These are phyloP conservation scores for Musca domestica DNA, from an alignment of 1,140 invertebrate genomes.

Conservation along the genomic window DNA sequence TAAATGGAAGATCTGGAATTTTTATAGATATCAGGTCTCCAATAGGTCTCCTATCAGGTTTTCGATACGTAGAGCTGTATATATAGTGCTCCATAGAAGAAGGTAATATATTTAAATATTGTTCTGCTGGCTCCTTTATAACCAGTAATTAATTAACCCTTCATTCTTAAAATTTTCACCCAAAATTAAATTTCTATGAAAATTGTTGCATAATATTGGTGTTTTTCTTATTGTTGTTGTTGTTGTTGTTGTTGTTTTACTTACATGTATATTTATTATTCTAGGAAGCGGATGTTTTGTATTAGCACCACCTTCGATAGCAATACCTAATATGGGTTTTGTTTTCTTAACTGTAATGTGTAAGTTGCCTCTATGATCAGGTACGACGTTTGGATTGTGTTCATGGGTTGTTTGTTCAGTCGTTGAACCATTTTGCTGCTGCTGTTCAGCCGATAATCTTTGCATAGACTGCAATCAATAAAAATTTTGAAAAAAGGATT, in stretches of 20 bases:
- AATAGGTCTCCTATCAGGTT: too few species aligned
- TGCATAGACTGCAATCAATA: conserved; percentile 64
- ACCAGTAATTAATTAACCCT: too few species aligned
- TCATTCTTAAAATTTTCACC: too few species aligned
- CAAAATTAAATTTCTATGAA: too few species aligned
- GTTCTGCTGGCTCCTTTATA: too few species aligned
- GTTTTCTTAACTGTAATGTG: conserved; percentile 86
- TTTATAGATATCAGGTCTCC: too few species aligned
- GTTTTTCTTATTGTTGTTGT: not conserved
- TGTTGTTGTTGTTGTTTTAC: conserved; percentile 36
- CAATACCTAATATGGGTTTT: conserved; percentile 91
- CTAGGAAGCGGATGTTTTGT: conserved; percentile 89
- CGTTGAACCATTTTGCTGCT: conserved; percentile 58
- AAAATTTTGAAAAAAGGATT: too few species aligned
- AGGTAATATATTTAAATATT: too few species aligned
- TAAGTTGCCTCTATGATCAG: conserved; percentile 81
- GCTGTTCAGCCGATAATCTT: conserved; percentile 56
- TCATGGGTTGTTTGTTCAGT: conserved; percentile 61
- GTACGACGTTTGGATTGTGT: conserved; percentile 68
- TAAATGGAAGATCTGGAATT: too few species aligned
- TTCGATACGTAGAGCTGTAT: too few species aligned
- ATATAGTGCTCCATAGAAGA: too few species aligned
- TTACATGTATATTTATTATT: conserved; percentile 95
- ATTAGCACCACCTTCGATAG: conserved; percentile 94
- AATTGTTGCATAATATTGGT: too few species aligned